A percentile compares a stretch with the other conserved stretches of the same genome.
Evolutionary conservation across 2,797 vertebrate genomes (phyloP).

Genomic region (Acrossocheilus wenchowensis): DNA sequence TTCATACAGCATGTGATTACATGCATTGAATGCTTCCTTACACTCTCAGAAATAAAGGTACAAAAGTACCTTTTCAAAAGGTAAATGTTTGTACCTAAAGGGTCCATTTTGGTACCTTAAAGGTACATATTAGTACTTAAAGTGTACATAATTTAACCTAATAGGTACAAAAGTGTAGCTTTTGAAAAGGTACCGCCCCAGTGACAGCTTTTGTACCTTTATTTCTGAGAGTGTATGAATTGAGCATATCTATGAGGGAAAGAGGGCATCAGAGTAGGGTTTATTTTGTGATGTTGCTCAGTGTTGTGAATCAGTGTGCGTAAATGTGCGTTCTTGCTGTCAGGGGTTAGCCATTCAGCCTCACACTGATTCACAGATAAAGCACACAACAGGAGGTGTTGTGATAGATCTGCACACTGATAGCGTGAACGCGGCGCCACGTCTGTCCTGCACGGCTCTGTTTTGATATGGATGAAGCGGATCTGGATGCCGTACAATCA

Average conservation of each 20-base stretch:
- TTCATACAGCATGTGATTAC: neutral
- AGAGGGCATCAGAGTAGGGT: neutral
- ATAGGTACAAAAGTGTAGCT: no score
- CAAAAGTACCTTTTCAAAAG: no score
- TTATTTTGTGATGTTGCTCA: neutral
- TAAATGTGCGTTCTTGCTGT: neutral
- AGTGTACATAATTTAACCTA: no score
- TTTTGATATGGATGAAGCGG: conserved; percentile 38
- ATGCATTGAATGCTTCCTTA: neutral
- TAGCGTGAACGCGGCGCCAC: conserved; percentile 17
- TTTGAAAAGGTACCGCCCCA: no score
- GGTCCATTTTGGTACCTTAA: no score
- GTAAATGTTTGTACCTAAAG: no score
- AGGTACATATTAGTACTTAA: no score
- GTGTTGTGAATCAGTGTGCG: conserved; percentile 18
- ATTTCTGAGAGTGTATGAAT: neutral
- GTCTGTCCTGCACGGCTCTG: neutral
- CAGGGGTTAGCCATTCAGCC: neutral
- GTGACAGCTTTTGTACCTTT: no score
- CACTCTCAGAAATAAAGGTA: no score
- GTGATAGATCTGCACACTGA: conserved; percentile 42
- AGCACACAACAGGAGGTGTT: conserved; percentile 29
- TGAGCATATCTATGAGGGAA: neutral
- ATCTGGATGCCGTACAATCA: conserved; percentile 5
- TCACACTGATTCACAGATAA: conserved; percentile 42